Percentiles rank a stretch among this genome's conserved stretches.
phyloP scores from a whole-genome alignment of 2,888 invertebrate species.

The Dorcus hopei region DNA sequence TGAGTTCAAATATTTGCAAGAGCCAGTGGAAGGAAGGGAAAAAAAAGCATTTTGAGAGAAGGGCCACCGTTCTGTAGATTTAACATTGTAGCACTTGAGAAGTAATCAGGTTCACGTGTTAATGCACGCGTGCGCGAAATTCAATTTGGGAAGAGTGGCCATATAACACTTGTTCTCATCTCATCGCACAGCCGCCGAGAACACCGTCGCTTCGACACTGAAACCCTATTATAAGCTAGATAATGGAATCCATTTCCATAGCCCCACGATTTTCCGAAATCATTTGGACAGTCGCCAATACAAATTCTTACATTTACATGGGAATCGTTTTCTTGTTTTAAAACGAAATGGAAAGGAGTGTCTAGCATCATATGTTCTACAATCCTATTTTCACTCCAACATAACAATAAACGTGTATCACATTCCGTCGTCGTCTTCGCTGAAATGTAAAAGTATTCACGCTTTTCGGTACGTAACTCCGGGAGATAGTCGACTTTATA shows the following conservation, averaged over 20 bases:
- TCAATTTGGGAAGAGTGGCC: conserved; percentile 43
- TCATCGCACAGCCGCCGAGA: conserved; percentile 19
- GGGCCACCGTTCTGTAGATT: background rate
- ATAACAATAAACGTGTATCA: no score
- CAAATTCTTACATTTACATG: conserved; percentile 24
- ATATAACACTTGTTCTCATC: conserved; percentile 41
- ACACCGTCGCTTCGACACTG: conserved; percentile 20
- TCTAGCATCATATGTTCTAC: no score
- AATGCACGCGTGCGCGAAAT: conserved; percentile 42
- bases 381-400: no score
- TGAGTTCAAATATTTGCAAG: background rate
- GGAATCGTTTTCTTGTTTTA: conserved; percentile 2
- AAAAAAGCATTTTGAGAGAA: background rate
- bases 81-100: conserved; percentile 27
- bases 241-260: conserved; percentile 43
- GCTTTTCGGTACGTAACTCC: no score
- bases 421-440: no score
- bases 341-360: background rate
- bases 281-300: conserved; percentile 32
- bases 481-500: no score
- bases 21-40: background rate
- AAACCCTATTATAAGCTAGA: conserved; percentile 42
- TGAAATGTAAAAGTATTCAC: no score
- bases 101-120: conserved; percentile 36
- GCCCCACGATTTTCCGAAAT: conserved; percentile 19